phyloP scores from a whole-genome alignment of 1,140 invertebrate genomes.

The Anadara kagoshimensis region DNA sequence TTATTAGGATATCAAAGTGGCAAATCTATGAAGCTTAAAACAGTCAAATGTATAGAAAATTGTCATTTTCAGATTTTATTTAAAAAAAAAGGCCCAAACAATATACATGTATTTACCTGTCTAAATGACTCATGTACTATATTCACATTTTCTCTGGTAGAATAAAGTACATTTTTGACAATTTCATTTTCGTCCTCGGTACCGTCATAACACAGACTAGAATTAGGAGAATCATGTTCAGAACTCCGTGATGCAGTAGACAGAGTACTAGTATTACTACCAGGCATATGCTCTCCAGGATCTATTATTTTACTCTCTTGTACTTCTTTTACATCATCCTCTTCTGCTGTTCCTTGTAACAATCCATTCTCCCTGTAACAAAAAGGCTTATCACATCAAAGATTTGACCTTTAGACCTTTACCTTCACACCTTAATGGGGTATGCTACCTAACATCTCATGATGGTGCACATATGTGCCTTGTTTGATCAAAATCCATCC shows the following conservation, averaged over 20 bases:
- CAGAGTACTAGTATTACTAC: constrained; percentile 63
- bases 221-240: constrained; percentile 60
- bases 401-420: too few species aligned
- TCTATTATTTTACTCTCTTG: constrained; percentile 35
- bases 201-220: constrained; percentile 72
- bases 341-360: constrained; percentile 6
- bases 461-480: background rate
- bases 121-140: constrained; percentile 95
- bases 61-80: too few species aligned
- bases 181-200: constrained; percentile 76
- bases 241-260: constrained; percentile 54
- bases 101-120: constrained; percentile 78
- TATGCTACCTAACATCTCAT: background rate
- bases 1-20: too few species aligned
- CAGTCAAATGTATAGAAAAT: too few species aligned
- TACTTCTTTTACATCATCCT: constrained; percentile 36
- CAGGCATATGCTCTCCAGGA: constrained; percentile 44
- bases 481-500: too few species aligned
- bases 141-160: constrained; percentile 92
- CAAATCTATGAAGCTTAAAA: too few species aligned
- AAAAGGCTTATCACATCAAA: too few species aligned
- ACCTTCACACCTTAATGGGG: too few species aligned
- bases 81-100: background rate
- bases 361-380: background rate
- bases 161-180: constrained; percentile 91